Evolutionary conservation across 2,888 invertebrate species (phyloP).

Genomic region (Myathropa florea): DNA sequence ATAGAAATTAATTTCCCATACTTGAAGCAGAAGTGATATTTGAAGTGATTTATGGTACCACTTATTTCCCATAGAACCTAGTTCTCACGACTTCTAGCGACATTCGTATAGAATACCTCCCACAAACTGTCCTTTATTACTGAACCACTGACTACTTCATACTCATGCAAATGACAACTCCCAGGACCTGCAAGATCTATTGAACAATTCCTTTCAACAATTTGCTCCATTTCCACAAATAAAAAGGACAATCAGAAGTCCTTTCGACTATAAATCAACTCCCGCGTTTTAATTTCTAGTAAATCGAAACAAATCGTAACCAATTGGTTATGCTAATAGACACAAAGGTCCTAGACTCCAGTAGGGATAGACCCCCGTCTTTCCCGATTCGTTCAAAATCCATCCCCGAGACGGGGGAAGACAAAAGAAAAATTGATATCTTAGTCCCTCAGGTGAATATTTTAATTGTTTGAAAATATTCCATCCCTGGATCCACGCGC

Average conservation of each 20-base stretch:
- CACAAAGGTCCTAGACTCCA: neutral
- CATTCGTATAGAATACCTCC: neutral
- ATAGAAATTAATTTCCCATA: too few species aligned
- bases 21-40: too few species aligned
- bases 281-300: constrained; percentile 16
- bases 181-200: too few species aligned
- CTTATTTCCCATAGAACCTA: neutral
- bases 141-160: neutral
- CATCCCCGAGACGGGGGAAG: neutral
- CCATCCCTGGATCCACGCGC: constrained; percentile 65
- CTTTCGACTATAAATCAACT: constrained; percentile 36
- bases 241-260: neutral
- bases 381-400: neutral
- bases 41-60: neutral
- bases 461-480: constrained; percentile 71
- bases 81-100: neutral
- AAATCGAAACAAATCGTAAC: constrained; percentile 30
- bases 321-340: constrained; percentile 34
- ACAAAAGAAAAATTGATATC: constrained; percentile 11
- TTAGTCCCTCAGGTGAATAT: constrained; percentile 67
- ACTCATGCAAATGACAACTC: neutral
- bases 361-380: constrained; percentile 1
- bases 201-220: neutral
- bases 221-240: neutral
- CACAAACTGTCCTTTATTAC: neutral